phyloP scores from a whole-genome alignment of 2,888 invertebrate genomes.

The Cetonia aurata region DNA sequence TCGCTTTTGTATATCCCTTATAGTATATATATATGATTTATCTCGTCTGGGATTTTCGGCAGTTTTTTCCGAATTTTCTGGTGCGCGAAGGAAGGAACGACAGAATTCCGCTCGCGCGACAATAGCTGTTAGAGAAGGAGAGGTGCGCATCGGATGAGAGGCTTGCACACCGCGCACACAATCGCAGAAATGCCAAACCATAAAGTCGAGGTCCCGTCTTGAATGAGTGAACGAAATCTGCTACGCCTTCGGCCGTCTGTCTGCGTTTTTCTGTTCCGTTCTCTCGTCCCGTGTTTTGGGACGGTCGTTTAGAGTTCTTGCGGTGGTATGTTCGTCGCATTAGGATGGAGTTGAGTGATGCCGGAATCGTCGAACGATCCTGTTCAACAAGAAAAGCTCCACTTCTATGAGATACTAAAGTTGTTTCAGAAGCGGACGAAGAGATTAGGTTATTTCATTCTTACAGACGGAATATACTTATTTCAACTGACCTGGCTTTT shows the following conservation, averaged over 20 bases:
- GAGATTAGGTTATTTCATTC: too few species aligned
- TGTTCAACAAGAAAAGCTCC: too few species aligned
- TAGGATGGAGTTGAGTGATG: too few species aligned
- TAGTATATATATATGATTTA: conserved; percentile 63
- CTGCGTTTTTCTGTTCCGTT: background rate
- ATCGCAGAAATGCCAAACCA: conserved; percentile 27
- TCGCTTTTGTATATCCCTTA: too few species aligned
- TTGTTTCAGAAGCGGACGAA: too few species aligned
- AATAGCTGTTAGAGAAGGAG: background rate
- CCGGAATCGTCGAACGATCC: too few species aligned
- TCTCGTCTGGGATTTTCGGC: conserved; percentile 67
- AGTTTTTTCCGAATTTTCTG: conserved; percentile 65
- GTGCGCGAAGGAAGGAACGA: background rate
- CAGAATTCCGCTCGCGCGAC: too few species aligned
- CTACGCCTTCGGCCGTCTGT: conserved; percentile 9
- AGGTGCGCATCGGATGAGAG: background rate
- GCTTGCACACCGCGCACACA: background rate
- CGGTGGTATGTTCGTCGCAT: too few species aligned
- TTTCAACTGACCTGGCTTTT: too few species aligned
- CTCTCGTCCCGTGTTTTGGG: background rate
- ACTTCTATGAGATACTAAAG: too few species aligned
- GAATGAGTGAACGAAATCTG: conserved; percentile 29
- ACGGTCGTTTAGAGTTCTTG: too few species aligned
- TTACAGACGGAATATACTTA: too few species aligned
- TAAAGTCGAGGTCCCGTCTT: conserved; percentile 27